Evolutionary conservation across 2,797 vertebrate genomes (phyloP), one percentile per base, ranked within the genome.

Genomic region (Tokudaia tokunoshimensis): DNA sequence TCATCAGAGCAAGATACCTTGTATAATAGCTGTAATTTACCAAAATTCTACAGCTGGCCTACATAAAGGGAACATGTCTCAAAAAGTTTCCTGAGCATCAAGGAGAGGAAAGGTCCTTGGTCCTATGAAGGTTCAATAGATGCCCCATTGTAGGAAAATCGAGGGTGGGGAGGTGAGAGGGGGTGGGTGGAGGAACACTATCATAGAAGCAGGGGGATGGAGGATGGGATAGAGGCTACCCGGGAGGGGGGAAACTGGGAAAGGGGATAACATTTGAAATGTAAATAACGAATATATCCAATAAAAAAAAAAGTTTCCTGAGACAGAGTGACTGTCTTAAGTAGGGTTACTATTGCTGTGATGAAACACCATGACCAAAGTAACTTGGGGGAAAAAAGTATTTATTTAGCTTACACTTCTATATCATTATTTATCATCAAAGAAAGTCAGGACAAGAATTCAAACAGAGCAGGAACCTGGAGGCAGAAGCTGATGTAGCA

Each of bases 21-120:
- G 67, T 88, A 72, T 72, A 75, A 85, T 76, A 22, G 41, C n/a
- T 85, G 12, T 75, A 74, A 94, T 52, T 92, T 90, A 90, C 37
- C 47, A 78, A 92, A 88, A 85, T 85, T 89, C 13, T 89, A 76
- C 80, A 89, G 20, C 55, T 67, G 61, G 26, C 34, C 47, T 52
- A 80, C 24, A 52, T 67, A 70, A 65, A 79, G 20, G 65, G 44
- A 65, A 15, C 13, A 15, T 89, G 41, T 65, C 75, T 90, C 44
- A 52, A 79, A 67, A 89, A 50, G 59, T 14, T 63, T 17, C 44
- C 20, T 65, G 52, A 80, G 20, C 52, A 52, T 52, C 12, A 52
- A 52, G 52, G 12, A 11, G 52, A 52, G 52, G 52, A 52, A 12
- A 52, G 12, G 12, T 52, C 52, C 52, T 52, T 52, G 52, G 52